These are phyloP conservation scores for Nemoura dubitans DNA, from an alignment of 2,888 invertebrate species.

Conservation along the genomic window DNA sequence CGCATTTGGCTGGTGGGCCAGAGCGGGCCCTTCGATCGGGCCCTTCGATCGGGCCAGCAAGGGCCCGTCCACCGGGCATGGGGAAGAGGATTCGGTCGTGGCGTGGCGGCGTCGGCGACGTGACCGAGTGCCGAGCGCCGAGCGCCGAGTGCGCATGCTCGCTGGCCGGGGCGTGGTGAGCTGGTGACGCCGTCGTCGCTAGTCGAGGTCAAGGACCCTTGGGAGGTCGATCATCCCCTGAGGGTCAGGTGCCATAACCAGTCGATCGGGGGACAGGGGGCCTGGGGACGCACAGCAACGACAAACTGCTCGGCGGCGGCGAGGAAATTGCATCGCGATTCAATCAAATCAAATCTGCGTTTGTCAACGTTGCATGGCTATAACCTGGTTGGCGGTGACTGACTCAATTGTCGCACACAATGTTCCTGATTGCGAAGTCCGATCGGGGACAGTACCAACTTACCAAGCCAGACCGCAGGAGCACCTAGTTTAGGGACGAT, in stretches of 20 bases:
- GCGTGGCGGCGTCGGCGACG: neutral
- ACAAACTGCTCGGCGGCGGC: neutral
- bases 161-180: constrained; percentile 26
- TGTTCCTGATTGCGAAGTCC: no score
- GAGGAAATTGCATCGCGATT: neutral
- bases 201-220: constrained; percentile 25
- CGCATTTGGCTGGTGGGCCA: constrained; percentile 14
- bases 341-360: neutral
- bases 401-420: no score
- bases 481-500: no score
- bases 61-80: neutral
- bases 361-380: neutral
- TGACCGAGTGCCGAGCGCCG: neutral
- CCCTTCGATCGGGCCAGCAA: no score
- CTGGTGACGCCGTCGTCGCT: neutral
- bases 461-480: no score
- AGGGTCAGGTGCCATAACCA: constrained; percentile 23
- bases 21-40: no score
- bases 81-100: neutral
- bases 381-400: no score
- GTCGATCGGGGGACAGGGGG: neutral
- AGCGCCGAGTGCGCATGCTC: neutral
- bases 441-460: no score
- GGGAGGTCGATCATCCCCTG: constrained; percentile 19
- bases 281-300: no score